Base-by-base conservation (phyloP, 2,888 invertebrate genomes). In the Acleris literana region DNA sequence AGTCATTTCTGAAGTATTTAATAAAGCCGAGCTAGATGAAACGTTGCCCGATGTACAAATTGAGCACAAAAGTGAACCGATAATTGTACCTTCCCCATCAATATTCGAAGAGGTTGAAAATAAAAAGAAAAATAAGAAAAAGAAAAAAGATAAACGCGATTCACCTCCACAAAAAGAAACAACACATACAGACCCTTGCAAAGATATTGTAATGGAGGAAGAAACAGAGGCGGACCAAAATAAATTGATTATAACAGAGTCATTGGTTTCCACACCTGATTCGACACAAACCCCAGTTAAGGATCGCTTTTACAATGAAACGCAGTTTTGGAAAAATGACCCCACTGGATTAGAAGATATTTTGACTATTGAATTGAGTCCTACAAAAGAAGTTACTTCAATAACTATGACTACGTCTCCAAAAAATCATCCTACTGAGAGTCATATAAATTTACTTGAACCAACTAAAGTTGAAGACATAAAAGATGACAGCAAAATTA, bases 241-340 rank as follows among this genome's bases (percentile, higher is more conserved):
- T 64, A 72, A 7, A 64, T 76, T 33, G 76, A 79, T 46, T 82
- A 83, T 22, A n/a, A 33, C 55, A 13, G 49, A 54, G 53, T 61
- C 68, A 39, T 76, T 86, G 25, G 68, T 84, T 43, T 86, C 87
- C 18, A 91, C 89, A 9, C 91, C 92, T 3, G 92, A 92, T 67
- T 86, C 85, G 1, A 61, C 86, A 65, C 85, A 87, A 68, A 92
- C 92, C 18, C 92, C 92, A 16, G 72, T 90, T 5, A 92, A 92
- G 80, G 92, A 92, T 5, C 83, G 89, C 69, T 68, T 86, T 25
- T 92, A 86, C 73, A 86, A 88, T 3, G 92, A 92, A 76, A 88
- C 90, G 57, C 92, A 92, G 57, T 92, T 80, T 69, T 92, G 92
- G 92, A 92, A 90, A 81, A 73, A 80, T 43, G 85, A 88, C 69